Percentiles rank a stretch among this genome's conserved stretches.
phyloP scores from a whole-genome alignment of 2,888 invertebrate species.

The Cremastinae sp. region DNA sequence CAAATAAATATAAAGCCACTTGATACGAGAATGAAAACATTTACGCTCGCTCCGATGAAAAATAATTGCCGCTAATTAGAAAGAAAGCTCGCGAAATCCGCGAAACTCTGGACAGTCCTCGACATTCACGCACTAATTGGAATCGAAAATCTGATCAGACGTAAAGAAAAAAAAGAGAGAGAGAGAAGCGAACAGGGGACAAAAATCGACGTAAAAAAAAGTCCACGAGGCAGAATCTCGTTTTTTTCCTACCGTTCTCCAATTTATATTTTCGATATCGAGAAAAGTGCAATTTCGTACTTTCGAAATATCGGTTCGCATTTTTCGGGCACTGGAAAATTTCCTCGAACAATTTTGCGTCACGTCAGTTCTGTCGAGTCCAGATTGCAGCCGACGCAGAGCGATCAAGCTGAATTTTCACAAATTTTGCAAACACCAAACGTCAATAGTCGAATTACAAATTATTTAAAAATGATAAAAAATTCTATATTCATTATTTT shows the following conservation, averaged over 20 bases:
- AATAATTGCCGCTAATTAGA: neutral
- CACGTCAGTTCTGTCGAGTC: too few relatives aligned
- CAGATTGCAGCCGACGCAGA: too few relatives aligned
- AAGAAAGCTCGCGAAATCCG: neutral
- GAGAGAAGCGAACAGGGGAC: neutral
- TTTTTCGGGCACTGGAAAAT: neutral
- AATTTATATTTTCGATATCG: neutral
- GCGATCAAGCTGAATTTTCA: too few relatives aligned
- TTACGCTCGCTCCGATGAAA: neutral
- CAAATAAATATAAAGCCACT: neutral
- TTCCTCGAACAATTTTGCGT: too few relatives aligned
- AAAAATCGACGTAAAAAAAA: slow-evolving; percentile 1
- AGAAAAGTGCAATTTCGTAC: neutral
- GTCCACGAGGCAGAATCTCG: neutral
- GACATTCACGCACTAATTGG: slow-evolving; percentile 42
- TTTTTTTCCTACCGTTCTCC: neutral
- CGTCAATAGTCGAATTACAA: too few relatives aligned
- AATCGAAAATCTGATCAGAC: slow-evolving; percentile 25
- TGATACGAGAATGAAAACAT: neutral
- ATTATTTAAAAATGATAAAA: too few relatives aligned
- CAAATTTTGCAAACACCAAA: too few relatives aligned
- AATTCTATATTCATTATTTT: too few relatives aligned
- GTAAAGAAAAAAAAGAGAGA: neutral
- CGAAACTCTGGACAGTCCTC: slow-evolving; percentile 1
- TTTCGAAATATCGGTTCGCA: neutral